A percentile compares a stretch with the other conserved stretches of the same genome.
phyloP scores from a whole-genome alignment of 1,140 invertebrate species.

The Orchesella cincta region DNA sequence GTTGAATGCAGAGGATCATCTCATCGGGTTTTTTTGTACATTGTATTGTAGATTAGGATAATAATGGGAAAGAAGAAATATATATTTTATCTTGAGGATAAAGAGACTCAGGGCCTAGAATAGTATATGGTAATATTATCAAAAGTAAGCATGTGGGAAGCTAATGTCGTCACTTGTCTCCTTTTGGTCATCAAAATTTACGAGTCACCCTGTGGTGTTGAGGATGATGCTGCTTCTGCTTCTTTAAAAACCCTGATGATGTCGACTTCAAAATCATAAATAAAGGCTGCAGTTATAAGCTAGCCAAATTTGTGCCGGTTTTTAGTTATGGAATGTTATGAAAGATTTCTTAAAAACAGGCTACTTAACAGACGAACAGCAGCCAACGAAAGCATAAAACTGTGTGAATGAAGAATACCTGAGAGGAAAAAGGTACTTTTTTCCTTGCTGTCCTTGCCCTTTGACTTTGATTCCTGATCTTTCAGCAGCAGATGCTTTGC shows the following conservation, averaged over 20 bases:
- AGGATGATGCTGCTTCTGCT: constrained; percentile 35
- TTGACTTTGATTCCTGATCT: constrained; percentile 39
- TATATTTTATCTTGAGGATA: too few relatives aligned
- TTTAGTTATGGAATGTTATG: constrained; percentile 24
- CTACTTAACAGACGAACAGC: not conserved
- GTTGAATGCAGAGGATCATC: not conserved
- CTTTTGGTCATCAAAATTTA: constrained; percentile 48
- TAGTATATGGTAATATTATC: too few relatives aligned
- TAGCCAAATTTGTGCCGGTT: constrained; percentile 47
- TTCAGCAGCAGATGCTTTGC: not conserved
- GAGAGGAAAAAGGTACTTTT: not conserved
- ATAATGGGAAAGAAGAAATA: not conserved
- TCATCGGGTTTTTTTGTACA: not conserved
- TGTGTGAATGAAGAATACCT: not conserved
- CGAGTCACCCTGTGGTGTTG: constrained; percentile 40
- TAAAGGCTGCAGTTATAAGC: not conserved
- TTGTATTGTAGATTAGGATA: not conserved
- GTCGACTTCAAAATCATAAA: not conserved
- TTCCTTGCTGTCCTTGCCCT: constrained; percentile 41
- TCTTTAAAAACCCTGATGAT: not conserved
- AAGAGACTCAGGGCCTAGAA: too few relatives aligned
- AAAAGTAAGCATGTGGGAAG: constrained; percentile 48
- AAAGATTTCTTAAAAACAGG: constrained; percentile 8
- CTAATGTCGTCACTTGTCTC: constrained; percentile 51
- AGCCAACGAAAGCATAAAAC: constrained; percentile 17